Evolutionary conservation across 2,797 vertebrate genomes (phyloP), one percentile per base, ranked within the genome.

Genomic region (Pyrocephalus nanus): DNA sequence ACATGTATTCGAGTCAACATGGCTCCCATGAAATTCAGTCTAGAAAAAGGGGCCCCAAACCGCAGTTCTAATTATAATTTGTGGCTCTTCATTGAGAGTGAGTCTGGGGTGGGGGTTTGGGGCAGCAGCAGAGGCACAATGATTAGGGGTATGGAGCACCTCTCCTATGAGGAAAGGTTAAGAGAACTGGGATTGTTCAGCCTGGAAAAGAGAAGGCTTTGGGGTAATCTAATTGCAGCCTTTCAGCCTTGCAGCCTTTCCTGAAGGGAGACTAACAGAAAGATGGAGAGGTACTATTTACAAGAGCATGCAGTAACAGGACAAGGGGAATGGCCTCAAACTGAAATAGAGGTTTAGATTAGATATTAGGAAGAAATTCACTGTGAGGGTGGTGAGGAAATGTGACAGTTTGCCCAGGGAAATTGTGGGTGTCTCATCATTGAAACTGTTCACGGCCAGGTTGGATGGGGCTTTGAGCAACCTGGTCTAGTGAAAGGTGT

Each of bases 101-200:
- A 72, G 22, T 27, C 73, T 16, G 8, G 1, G 15, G 11, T 6
- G 8, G 1, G 1, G 4, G 12, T 8, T 1, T 2, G 30, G 14
- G 15, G 32, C 62, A 47, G 30, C 45, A 53, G 51, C 17, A 19
- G 51, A 30, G 6, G 15, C 34, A 53, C 27, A 11, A 47, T 65
- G 18, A 16, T 53, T 48, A 20, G 19, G 54, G 25, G 5, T 32
- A 32, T 36, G 34, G 30, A 72, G 10, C 4, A 47, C 4, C 29
- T 77, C 8, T 53, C 7, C 29, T 77, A 6, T 22, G 30, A 32
- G 25, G 18, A 78, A 53, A 32, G 11, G 26, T 12, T 66, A 15
- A 60, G 30, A 60, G 7, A 60, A 66, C 2, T 60, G 29, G 25
- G 26, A 27, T 32, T 72, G 38, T 77, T 60, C 34, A 66, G 15